Percentiles rank a stretch among this genome's conserved stretches.
Evolutionary conservation across 1,140 invertebrate species (phyloP).

Genomic region (Pseudomyrmex sp.): DNA sequence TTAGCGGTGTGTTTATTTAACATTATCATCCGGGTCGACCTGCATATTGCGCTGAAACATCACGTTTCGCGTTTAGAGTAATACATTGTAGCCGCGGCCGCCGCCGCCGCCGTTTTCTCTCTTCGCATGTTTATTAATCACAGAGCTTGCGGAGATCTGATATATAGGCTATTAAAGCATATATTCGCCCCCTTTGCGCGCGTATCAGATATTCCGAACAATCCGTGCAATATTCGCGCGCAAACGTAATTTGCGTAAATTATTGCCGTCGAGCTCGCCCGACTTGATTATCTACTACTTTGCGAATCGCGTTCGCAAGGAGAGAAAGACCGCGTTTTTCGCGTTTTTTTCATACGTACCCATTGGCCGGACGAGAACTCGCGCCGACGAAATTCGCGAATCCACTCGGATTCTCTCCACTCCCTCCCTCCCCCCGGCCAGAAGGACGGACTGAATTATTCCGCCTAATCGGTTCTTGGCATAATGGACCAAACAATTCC

Average conservation of each 20-base stretch:
- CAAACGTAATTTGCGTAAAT: too few species aligned
- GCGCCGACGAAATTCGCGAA: neutral
- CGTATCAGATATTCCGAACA: too few species aligned
- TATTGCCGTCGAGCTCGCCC: too few species aligned
- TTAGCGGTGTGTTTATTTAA: slow-evolving; percentile 30
- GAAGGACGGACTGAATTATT: neutral
- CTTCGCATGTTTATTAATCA: too few species aligned
- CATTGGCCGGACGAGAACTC: neutral
- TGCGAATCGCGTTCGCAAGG: too few species aligned
- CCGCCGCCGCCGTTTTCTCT: neutral
- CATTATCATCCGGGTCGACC: slow-evolving; percentile 12
- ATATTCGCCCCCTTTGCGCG: too few species aligned
- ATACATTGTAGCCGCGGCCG: neutral
- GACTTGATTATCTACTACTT: too few species aligned
- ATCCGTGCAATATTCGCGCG: too few species aligned
- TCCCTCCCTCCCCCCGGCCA: neutral
- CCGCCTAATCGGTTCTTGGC: slow-evolving; percentile 39
- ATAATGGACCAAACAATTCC: slow-evolving; percentile 55
- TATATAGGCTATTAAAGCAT: too few species aligned
- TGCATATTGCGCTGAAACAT: slow-evolving; percentile 1
- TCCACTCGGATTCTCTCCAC: neutral
- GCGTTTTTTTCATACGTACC: neutral
- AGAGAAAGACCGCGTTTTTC: neutral
- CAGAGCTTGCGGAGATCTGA: too few species aligned
- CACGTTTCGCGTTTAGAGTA: slow-evolving; percentile 36